Percentiles rank a stretch among this genome's conserved stretches.
These are phyloP conservation scores for Campylomormyrus numenius DNA, from an alignment of 2,113 vertebrate species.

Conservation along the genomic window DNA sequence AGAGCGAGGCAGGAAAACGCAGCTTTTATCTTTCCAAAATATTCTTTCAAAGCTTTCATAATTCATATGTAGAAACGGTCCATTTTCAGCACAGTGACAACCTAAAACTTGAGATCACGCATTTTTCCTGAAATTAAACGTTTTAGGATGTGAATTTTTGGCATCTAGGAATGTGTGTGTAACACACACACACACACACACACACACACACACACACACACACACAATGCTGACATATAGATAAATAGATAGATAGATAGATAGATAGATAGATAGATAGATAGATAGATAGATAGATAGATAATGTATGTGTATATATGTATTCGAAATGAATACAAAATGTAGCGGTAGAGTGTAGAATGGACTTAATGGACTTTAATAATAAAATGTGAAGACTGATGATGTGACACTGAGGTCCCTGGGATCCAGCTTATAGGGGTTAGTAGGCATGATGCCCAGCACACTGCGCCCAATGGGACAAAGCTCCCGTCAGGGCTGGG, in stretches of 20 bases:
- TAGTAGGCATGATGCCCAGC: slow-evolving; percentile 30
- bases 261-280: too few species aligned
- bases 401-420: neutral
- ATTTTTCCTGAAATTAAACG: neutral
- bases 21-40: slow-evolving; percentile 12
- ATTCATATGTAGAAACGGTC: neutral
- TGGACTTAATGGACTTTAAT: too few species aligned
- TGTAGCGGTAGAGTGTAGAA: neutral
- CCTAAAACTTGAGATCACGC: neutral
- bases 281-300: too few species aligned
- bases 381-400: neutral
- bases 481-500: slow-evolving; percentile 52
- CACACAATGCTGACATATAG: too few species aligned
- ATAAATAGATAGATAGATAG: too few species aligned
- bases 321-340: neutral
- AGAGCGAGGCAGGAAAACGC: slow-evolving; percentile 45
- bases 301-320: too few species aligned
- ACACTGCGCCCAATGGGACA: slow-evolving; percentile 33
- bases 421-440: neutral
- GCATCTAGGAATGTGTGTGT: neutral
- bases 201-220: too few species aligned
- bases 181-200: too few species aligned
- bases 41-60: neutral
- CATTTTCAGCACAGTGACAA: neutral
- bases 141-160: neutral